Evolutionary conservation across 2,113 vertebrate species (phyloP).

Genomic region (Carassius carassius): DNA sequence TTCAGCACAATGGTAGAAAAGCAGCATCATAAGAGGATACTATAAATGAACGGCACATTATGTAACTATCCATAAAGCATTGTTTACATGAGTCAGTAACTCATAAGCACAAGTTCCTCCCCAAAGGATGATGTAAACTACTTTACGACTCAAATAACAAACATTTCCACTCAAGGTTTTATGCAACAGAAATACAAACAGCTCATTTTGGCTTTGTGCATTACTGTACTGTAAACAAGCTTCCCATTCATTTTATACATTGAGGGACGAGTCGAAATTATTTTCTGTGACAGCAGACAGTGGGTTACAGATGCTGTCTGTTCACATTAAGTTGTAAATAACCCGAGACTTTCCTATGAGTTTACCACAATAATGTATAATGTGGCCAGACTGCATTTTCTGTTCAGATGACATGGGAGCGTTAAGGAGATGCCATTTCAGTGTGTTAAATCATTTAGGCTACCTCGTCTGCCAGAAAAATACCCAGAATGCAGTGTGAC

Average conservation of each 20-base stretch:
- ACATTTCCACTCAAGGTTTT: not conserved
- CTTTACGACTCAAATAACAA: not conserved
- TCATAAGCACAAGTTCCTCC: not conserved
- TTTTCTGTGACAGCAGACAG: not conserved
- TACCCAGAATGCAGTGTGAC: conserved; percentile 47
- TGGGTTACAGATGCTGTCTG: not conserved
- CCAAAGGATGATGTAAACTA: not conserved
- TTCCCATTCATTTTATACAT: not conserved
- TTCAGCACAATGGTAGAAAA: too few relatives aligned
- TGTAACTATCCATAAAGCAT: not conserved
- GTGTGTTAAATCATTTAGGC: conserved; percentile 51
- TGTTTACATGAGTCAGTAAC: not conserved
- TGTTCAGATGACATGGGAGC: not conserved
- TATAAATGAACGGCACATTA: too few relatives aligned
- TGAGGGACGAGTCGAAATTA: not conserved
- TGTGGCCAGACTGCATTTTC: not conserved
- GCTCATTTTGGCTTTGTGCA: not conserved
- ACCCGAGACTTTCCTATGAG: not conserved
- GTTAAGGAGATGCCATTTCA: conserved; percentile 37
- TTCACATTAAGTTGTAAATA: not conserved
- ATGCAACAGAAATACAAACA: not conserved
- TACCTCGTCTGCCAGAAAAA: conserved; percentile 48
- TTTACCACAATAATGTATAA: not conserved
- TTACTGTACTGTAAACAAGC: not conserved
- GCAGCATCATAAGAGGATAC: too few relatives aligned